Conservation (phyloP, 2,797 vertebrate species). For the Philypnodon macrostomus region DNA sequence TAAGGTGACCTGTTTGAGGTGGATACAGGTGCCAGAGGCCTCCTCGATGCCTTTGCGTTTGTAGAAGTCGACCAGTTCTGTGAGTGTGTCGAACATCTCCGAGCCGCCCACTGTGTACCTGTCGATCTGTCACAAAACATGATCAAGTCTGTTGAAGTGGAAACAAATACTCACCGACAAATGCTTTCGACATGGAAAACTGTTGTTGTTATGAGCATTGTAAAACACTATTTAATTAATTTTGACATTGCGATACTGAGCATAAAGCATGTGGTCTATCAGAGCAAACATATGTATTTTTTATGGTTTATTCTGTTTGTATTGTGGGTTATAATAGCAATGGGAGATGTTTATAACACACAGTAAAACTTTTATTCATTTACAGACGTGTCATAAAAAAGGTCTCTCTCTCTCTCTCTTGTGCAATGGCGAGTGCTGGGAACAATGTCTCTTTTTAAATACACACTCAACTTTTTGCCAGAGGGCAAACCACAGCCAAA, state of each 20-base stretch:
- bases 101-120: conserved; percentile 87
- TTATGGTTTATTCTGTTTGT: no score
- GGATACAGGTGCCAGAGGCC: conserved; percentile 84
- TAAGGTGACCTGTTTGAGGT: conserved; percentile 91
- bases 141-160: neutral
- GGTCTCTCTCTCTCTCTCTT: conserved; percentile 33
- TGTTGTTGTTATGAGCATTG: no score
- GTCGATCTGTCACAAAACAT: conserved; percentile 78
- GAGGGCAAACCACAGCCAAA: conserved; percentile 26
- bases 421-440: neutral
- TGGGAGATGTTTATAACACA: no score
- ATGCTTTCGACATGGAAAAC: neutral
- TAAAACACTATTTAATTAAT: no score
- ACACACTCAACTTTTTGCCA: conserved; percentile 18
- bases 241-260: no score
- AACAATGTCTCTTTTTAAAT: conserved; percentile 37
- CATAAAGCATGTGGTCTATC: no score
- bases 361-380: no score
- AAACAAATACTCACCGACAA: neutral
- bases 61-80: conserved; percentile 90
- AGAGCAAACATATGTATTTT: no score
- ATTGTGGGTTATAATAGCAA: no score
- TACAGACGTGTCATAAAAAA: no score
- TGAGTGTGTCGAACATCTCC: conserved; percentile 83
- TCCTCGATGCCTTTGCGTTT: conserved; percentile 91